Evolutionary conservation across 2,888 invertebrate species (phyloP).

Genomic region (Agonopterix heracliana): DNA sequence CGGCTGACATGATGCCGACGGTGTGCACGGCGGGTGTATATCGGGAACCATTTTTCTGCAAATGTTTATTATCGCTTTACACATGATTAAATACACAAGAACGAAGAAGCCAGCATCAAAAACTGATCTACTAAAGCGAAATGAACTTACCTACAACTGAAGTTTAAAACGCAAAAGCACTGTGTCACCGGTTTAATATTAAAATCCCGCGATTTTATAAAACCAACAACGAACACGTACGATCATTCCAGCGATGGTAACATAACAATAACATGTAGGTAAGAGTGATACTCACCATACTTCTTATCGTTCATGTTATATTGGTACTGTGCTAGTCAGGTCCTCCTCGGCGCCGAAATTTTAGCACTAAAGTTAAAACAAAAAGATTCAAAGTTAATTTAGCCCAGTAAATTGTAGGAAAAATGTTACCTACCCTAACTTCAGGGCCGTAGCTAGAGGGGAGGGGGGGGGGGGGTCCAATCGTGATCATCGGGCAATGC

Average conservation of each 20-base stretch:
- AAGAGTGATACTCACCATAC: slow-evolving; percentile 50
- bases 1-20: slow-evolving; percentile 52
- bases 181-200: neutral
- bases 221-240: no score
- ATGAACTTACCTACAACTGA: slow-evolving; percentile 25
- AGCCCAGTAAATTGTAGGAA: no score
- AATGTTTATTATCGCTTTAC: neutral
- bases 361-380: slow-evolving; percentile 55
- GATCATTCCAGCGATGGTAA: neutral
- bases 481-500: no score
- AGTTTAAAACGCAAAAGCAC: neutral
- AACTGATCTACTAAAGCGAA: slow-evolving; percentile 27
- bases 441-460: no score
- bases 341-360: slow-evolving; percentile 41
- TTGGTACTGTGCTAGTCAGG: slow-evolving; percentile 37
- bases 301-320: slow-evolving; percentile 17
- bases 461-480: no score
- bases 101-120: slow-evolving; percentile 40
- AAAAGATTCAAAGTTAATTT: slow-evolving; percentile 29
- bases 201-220: neutral
- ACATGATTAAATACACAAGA: neutral
- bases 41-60: slow-evolving; percentile 41
- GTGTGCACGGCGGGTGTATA: slow-evolving; percentile 60
- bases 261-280: neutral
- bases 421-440: no score